phyloP scores from a whole-genome alignment of 2,888 invertebrate genomes.

The Lordiphosa andalusiaca region DNA sequence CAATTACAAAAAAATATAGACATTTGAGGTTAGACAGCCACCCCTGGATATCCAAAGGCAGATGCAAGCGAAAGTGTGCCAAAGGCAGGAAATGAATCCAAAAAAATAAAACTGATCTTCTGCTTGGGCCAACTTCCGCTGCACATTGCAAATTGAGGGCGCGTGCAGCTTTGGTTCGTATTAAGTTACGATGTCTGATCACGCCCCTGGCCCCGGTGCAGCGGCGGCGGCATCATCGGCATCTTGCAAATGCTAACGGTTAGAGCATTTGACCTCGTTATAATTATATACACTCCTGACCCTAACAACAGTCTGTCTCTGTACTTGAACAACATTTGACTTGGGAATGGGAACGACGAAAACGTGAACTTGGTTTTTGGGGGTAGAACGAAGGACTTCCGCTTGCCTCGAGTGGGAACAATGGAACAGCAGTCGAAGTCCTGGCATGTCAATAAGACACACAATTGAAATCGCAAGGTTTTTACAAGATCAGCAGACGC shows the following conservation, averaged over 20 bases:
- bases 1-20: conserved; percentile 32
- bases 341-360: conserved; percentile 42
- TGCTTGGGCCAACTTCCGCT: conserved; percentile 49
- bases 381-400: conserved; percentile 64
- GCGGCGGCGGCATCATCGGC: conserved; percentile 8
- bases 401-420: conserved; percentile 36
- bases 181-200: conserved; percentile 54
- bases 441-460: conserved; percentile 70
- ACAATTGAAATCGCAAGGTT: conserved; percentile 52
- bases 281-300: conserved; percentile 66
- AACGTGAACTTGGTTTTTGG: conserved; percentile 28
- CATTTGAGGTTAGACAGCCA: conserved; percentile 36
- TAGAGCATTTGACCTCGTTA: conserved; percentile 63
- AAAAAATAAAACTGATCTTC: conserved; percentile 20
- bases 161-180: conserved; percentile 65
- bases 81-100: conserved; percentile 33
- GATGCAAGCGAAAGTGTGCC: conserved; percentile 45
- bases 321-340: conserved; percentile 58
- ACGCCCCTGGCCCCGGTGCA: conserved; percentile 33
- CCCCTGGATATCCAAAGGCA: conserved; percentile 29
- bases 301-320: conserved; percentile 24
- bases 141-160: conserved; percentile 55
- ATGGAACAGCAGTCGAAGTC: conserved; percentile 42
- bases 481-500: conserved; percentile 60
- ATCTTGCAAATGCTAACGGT: conserved; percentile 26